Percentiles rank a stretch among this genome's conserved stretches.
phyloP scores from a whole-genome alignment of 2,113 vertebrate genomes.

The Andinoacara biseriatus region DNA sequence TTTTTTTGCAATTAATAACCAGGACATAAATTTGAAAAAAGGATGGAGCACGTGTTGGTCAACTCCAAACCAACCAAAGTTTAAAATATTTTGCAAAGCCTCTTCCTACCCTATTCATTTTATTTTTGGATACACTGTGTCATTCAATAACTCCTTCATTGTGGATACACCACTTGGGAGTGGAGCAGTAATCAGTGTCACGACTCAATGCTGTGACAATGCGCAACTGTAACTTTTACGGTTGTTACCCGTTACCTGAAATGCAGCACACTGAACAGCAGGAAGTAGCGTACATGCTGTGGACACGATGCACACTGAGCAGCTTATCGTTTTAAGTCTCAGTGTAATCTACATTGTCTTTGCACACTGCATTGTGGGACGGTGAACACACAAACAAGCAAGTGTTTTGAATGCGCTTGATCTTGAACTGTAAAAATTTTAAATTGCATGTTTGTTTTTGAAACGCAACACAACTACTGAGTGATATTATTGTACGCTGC shows the following conservation, averaged over 20 bases:
- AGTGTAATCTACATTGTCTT: not conserved
- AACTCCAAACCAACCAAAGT: no score
- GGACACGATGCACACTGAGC: not conserved
- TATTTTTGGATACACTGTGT: not conserved
- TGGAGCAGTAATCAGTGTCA: not conserved
- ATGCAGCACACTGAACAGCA: not conserved
- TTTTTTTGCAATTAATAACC: fast-evolving
- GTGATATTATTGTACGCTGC: not conserved
- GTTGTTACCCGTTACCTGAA: not conserved
- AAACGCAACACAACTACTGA: not conserved
- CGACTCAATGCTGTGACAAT: fast-evolving
- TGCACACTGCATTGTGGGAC: not conserved
- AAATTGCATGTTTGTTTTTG: not conserved
- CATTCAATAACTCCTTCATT: not conserved
- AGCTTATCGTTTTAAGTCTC: not conserved
- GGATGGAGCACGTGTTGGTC: no score
- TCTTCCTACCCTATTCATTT: not conserved
- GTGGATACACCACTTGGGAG: not conserved
- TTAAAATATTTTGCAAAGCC: not conserved
- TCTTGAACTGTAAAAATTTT: not conserved
- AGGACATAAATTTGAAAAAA: not conserved
- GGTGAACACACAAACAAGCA: not conserved
- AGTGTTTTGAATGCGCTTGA: not conserved
- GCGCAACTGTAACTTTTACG: not conserved
- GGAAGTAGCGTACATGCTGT: not conserved